phyloP scores from a whole-genome alignment of 1,140 invertebrate genomes.

The Bombus ignitus region DNA sequence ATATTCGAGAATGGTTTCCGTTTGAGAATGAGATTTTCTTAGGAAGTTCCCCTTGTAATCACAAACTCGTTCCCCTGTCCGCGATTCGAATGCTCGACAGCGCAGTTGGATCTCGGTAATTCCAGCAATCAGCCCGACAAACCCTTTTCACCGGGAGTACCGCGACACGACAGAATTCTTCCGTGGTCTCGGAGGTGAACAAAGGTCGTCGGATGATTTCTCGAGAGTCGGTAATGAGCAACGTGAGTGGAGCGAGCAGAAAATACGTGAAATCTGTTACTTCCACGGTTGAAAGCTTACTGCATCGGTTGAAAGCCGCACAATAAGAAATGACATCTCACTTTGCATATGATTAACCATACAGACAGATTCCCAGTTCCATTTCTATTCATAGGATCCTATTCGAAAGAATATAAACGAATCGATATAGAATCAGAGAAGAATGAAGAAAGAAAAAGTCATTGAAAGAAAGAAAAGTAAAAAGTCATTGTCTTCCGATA shows the following conservation, averaged over 20 bases:
- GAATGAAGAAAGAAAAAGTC: neutral
- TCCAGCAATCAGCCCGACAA: slow-evolving; percentile 60
- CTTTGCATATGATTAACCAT: slow-evolving; percentile 57
- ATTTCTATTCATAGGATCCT: neutral
- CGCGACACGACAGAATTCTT: slow-evolving; percentile 51
- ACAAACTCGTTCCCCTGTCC: slow-evolving; percentile 15
- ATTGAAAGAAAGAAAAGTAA: neutral
- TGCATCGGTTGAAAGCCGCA: neutral
- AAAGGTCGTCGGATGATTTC: slow-evolving; percentile 58
- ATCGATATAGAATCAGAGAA: slow-evolving; percentile 19
- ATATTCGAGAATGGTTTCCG: neutral
- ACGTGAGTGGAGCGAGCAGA: slow-evolving; percentile 12
- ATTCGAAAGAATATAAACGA: slow-evolving; percentile 15
- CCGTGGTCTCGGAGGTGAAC: slow-evolving; percentile 39
- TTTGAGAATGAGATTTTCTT: slow-evolving; percentile 11
- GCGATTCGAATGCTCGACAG: slow-evolving; percentile 29
- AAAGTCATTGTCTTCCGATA: no score
- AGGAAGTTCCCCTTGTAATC: slow-evolving; percentile 18
- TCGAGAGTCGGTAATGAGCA: slow-evolving; percentile 54
- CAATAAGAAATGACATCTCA: slow-evolving; percentile 51
- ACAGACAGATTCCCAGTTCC: neutral
- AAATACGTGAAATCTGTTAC: slow-evolving; percentile 52
- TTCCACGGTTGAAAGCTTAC: neutral
- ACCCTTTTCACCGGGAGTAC: slow-evolving; percentile 42
- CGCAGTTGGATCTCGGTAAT: slow-evolving; percentile 37